Base-by-base conservation (phyloP, 2,888 invertebrate genomes). In the Pseudococcus viburni region DNA sequence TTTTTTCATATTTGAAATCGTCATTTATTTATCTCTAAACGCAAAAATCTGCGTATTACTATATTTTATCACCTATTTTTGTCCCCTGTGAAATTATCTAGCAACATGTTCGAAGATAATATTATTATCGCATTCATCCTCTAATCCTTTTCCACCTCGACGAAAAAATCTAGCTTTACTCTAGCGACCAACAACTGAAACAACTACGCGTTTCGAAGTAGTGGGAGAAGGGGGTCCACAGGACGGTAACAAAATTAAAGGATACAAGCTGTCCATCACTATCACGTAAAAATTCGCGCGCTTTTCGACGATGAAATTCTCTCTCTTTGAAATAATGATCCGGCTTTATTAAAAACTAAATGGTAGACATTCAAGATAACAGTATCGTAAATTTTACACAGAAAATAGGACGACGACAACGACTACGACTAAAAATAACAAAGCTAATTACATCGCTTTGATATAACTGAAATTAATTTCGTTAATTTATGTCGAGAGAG, bases 251-350 rank as follows among this genome's bases (percentile, higher is more conserved):
- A 55, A 55, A 55, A 55, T 55, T 55, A 55, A 55, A 55, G 55
- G 55, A 55, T n/a, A n/a, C n/a, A n/a, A 55, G 55, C n/a, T 55
- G 55, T 55, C 55, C 55, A 55, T 55, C 55, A 55, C 55, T 15
- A 15, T 55, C 55, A 55, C 55, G 55, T 55, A 55, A 55, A 55
- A 55, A 55, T 55, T 55, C 55, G 55, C 55, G 55, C 55, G n/a
- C 55, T 55, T 55, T 55, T 55, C 55, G 55, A 55, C n/a, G 55
- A 55, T 55, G 55, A 55, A 55, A 55, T 55, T 55, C 55, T n/a
- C 55, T n/a, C 55, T n/a, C n/a, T 55, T 55, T 55, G 55, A 55
- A 55, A 55, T 55, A 55, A 55, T 55, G 55, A 55, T 55, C 55
- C 55, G 55, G n/a, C 55, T 55, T 55, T 55, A 55, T 55, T 55